A percentile compares a stretch with the other conserved stretches of the same genome.
Evolutionary conservation across 1,140 invertebrate species (phyloP).

Genomic region (Chlorops oryzae): DNA sequence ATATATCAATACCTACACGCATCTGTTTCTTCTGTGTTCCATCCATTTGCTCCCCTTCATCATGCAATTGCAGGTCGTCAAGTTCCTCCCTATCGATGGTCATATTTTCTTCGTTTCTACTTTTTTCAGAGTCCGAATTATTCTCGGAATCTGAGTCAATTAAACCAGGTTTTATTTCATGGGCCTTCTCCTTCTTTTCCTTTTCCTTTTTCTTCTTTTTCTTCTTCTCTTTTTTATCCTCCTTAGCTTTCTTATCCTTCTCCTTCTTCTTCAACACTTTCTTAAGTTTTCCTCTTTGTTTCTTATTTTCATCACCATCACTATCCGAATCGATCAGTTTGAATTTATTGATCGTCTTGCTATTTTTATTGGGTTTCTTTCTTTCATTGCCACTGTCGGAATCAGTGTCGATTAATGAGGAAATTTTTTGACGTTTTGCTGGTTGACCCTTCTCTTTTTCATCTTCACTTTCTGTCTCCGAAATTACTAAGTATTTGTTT

Average conservation of each 20-base stretch:
- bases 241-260: conserved; percentile 17
- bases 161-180: conserved; percentile 18
- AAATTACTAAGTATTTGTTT: conserved; percentile 10
- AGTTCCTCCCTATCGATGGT: neutral
- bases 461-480: conserved; percentile 15
- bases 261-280: neutral
- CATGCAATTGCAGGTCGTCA: conserved; percentile 9
- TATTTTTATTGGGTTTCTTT: neutral
- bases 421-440: neutral
- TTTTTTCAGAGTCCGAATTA: conserved; percentile 7
- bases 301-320: conserved; percentile 9
- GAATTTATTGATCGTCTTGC: conserved; percentile 19
- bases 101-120: conserved; percentile 12
- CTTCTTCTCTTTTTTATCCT: neutral
- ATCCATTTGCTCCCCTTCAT: conserved; percentile 17
- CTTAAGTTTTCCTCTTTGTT: neutral
- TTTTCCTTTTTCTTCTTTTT: conserved; percentile 16
- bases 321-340: conserved; percentile 26
- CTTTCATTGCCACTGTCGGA: neutral
- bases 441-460: conserved; percentile 5
- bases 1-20: neutral
- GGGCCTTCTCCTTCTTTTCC: conserved; percentile 18
- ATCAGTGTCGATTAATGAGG: neutral
- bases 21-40: conserved; percentile 19
- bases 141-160: conserved; percentile 34